Evolutionary conservation across 2,888 invertebrate species (phyloP).

Genomic region (Hydraecia micacea): DNA sequence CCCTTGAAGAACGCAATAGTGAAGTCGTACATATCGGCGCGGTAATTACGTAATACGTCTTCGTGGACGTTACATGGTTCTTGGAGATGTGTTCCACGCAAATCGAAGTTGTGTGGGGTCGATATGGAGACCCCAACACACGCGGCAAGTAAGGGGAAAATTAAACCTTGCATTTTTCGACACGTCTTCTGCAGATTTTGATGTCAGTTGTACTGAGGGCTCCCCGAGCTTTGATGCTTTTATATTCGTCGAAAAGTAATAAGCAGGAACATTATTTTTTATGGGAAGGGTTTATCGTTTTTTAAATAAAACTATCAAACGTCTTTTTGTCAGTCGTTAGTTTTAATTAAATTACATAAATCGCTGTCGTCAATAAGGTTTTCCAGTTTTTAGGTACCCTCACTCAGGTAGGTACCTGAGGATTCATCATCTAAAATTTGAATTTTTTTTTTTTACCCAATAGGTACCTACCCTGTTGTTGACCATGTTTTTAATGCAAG

Average conservation of each 20-base stretch:
- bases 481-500: no score
- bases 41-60: constrained; percentile 39
- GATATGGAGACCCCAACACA: constrained; percentile 22
- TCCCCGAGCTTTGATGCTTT: neutral
- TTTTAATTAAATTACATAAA: constrained; percentile 1
- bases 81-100: constrained; percentile 29
- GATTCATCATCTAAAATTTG: no score
- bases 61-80: constrained; percentile 42
- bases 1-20: constrained; percentile 28
- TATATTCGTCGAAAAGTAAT: constrained; percentile 28
- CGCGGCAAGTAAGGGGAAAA: constrained; percentile 8
- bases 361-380: neutral
- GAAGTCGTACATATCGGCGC: constrained; percentile 39
- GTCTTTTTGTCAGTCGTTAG: constrained; percentile 3
- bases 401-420: no score
- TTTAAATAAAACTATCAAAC: neutral
- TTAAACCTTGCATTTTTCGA: constrained; percentile 27
- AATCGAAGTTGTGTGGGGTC: constrained; percentile 34
- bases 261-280: neutral
- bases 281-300: neutral
- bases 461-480: no score
- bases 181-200: constrained; percentile 20
- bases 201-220: constrained; percentile 16
- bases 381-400: neutral
- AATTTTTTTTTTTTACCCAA: no score